Evolutionary conservation across 2,797 vertebrate genomes (phyloP).

Genomic region (Sitta carolinensis): DNA sequence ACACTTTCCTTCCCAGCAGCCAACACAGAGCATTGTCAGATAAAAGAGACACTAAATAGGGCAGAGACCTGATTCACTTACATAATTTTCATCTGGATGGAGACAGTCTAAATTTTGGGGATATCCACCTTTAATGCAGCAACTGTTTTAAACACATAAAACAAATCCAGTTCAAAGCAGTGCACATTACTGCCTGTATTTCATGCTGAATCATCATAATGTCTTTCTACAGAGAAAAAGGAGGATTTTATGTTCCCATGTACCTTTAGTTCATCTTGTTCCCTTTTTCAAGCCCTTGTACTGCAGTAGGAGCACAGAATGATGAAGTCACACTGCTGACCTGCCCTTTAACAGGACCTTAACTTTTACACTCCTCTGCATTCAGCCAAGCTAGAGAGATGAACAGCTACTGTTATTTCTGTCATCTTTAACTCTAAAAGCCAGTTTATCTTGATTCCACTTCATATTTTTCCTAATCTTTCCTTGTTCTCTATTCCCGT

Average conservation of each 20-base stretch:
- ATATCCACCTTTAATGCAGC: slow-evolving; percentile 1
- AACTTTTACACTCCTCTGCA: slow-evolving; percentile 48
- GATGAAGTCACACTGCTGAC: slow-evolving; percentile 39
- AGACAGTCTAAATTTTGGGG: slow-evolving; percentile 36
- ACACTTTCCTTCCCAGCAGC: slow-evolving; percentile 34
- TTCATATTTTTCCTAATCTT: slow-evolving; percentile 25
- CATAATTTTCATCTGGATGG: background rate
- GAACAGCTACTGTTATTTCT: slow-evolving; percentile 36
- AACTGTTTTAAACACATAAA: slow-evolving; percentile 50
- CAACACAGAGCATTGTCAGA: background rate
- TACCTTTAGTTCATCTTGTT: slow-evolving; percentile 9
- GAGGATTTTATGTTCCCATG: slow-evolving; percentile 25
- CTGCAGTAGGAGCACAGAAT: background rate
- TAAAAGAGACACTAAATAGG: slow-evolving; percentile 11
- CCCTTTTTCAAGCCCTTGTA: slow-evolving; percentile 36
- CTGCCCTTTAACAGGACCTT: slow-evolving; percentile 39
- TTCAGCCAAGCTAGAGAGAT: slow-evolving; percentile 14
- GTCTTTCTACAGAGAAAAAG: background rate
- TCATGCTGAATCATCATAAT: slow-evolving; percentile 29
- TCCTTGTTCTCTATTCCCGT: background rate
- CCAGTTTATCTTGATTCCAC: slow-evolving; percentile 1
- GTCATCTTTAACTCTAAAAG: slow-evolving; percentile 41
- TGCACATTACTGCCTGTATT: background rate
- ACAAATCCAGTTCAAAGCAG: background rate
- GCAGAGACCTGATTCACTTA: background rate